These are phyloP conservation scores for Gnathonemus echidnorhynchus DNA, from an alignment of 2,113 vertebrate genomes.

Conservation along the genomic window DNA sequence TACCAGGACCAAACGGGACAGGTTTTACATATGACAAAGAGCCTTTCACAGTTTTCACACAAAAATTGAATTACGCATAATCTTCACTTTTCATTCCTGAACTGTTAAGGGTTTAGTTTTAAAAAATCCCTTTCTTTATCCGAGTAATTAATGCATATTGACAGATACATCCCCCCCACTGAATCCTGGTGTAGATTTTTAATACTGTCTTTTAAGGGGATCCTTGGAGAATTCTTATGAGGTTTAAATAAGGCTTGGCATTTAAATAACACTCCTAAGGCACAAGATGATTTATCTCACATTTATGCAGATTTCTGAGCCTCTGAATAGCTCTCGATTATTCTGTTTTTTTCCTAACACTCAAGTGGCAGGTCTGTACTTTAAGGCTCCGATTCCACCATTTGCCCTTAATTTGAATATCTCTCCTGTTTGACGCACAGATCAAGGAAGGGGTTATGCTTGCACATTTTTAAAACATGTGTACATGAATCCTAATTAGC, in stretches of 20 bases:
- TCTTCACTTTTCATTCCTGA: not conserved
- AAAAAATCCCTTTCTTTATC: not conserved
- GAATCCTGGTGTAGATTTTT: conserved; percentile 1
- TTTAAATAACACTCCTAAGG: conserved; percentile 12
- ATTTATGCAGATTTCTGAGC: conserved; percentile 1
- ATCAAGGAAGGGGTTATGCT: not conserved
- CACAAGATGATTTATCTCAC: not conserved
- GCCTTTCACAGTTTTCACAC: not conserved
- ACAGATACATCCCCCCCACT: not conserved
- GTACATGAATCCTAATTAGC: conserved; percentile 4
- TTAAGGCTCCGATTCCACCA: not conserved
- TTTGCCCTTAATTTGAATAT: conserved; percentile 11
- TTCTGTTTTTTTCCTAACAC: not conserved
- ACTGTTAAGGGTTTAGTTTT: not conserved
- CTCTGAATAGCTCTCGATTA: conserved; percentile 7
- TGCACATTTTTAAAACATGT: not conserved
- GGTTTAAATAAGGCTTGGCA: not conserved
- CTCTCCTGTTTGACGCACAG: not conserved
- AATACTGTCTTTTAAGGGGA: not conserved
- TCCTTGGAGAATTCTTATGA: not conserved
- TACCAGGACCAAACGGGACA: not conserved
- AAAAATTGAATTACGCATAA: not conserved
- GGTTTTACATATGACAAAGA: not conserved
- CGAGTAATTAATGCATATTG: not conserved
- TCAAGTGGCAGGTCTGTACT: not conserved